Conservation (phyloP, 2,797 vertebrate species). For the Remorina albescens region DNA sequence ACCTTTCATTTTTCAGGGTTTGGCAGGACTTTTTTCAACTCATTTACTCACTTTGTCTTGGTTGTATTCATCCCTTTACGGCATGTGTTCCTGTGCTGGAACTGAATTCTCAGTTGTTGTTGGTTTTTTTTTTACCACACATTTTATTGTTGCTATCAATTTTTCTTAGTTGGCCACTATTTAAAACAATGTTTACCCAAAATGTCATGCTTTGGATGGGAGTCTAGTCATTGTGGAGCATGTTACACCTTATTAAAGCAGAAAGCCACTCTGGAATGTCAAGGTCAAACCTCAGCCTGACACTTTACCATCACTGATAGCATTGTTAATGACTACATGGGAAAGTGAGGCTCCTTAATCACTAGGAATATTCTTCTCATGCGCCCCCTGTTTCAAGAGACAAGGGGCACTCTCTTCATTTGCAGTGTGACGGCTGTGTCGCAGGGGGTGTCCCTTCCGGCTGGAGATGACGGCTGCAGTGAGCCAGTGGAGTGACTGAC, state of each 20-base stretch:
- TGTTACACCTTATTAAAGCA: constrained; percentile 48
- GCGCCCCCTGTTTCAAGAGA: constrained; percentile 43
- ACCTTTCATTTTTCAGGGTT: not conserved
- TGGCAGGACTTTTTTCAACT: not conserved
- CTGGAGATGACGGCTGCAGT: constrained; percentile 60
- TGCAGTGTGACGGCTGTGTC: constrained; percentile 60
- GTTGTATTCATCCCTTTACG: constrained; percentile 15
- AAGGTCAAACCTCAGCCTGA: constrained; percentile 55
- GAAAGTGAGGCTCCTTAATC: constrained; percentile 41
- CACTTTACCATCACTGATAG: constrained; percentile 44
- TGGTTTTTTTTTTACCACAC: not conserved
- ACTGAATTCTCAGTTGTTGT: constrained; percentile 1
- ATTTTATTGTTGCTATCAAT: not conserved
- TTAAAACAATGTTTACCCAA: not conserved
- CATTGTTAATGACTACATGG: constrained; percentile 55
- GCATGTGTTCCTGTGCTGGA: not conserved
- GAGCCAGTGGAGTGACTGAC: constrained; percentile 76
- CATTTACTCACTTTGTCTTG: not conserved
- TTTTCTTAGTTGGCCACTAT: no score
- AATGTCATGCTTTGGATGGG: not conserved
- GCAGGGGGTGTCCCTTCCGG: constrained; percentile 72
- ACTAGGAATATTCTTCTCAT: constrained; percentile 49
- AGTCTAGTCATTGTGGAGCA: not conserved
- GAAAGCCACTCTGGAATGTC: constrained; percentile 21
- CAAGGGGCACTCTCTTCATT: constrained; percentile 69